Evolutionary conservation across 2,888 invertebrate genomes (phyloP).

Genomic region (Ametastegia equiseti): DNA sequence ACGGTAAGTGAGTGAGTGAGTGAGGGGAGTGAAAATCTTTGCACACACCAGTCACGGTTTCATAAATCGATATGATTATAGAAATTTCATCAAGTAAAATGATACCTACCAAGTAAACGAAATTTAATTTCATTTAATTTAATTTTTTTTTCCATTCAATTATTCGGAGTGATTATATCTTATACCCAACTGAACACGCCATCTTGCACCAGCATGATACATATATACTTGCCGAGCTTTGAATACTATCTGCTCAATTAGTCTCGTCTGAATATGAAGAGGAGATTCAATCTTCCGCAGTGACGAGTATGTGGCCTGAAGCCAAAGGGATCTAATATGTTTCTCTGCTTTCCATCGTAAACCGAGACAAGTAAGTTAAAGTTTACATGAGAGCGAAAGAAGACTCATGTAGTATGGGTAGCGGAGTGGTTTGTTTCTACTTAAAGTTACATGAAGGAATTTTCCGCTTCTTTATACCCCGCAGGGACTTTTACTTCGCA

Average conservation of each 20-base stretch:
- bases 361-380: constrained; percentile 29
- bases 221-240: constrained; percentile 25
- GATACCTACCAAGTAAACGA: neutral
- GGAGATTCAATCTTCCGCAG: constrained; percentile 39
- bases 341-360: constrained; percentile 21
- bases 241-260: constrained; percentile 41
- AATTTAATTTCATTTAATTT: neutral
- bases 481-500: neutral
- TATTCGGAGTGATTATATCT: neutral
- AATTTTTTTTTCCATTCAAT: neutral
- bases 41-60: constrained; percentile 18
- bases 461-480: constrained; percentile 10
- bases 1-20: neutral
- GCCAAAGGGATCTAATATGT: constrained; percentile 27
- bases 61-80: constrained; percentile 32
- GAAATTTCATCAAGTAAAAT: constrained; percentile 25
- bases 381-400: constrained; percentile 23
- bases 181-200: neutral
- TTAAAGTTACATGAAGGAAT: neutral
- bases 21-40: no score
- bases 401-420: constrained; percentile 8
- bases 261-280: constrained; percentile 35
- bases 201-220: neutral
- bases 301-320: constrained; percentile 43
- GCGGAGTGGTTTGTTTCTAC: neutral